Evolutionary conservation across 2,888 invertebrate genomes (phyloP), one percentile per base, ranked within the genome.

Genomic region (Embidobia sp.): DNA sequence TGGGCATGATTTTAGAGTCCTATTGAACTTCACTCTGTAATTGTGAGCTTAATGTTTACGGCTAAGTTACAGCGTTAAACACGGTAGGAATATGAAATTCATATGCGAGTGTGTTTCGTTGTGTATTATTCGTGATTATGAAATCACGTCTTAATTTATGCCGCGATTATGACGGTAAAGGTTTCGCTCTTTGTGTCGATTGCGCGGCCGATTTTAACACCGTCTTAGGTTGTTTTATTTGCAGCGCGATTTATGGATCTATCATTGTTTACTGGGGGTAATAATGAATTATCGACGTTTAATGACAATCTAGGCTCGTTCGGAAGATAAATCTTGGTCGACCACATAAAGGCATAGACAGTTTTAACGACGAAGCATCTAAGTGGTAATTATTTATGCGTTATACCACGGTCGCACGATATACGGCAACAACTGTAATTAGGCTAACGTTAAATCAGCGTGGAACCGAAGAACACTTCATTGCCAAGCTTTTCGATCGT

Each of bases 351-450:
- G 80, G 80, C 79, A 76, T 74, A 77, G 78, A 76, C 81, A 75
- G 80, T 75, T 77, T 76, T 80, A 81, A 81, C 84, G 83, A 85
- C 85, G 84, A 86, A 83, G 81, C 80, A 59, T 76, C 84, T 86
- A 86, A 87, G 83, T 85, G 82, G 85, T 86, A 86, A 87, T 87
- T 87, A 87, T 88, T 88, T 87, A 88, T 87, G 86, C 82, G 82
- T 81, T 84, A 83, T 83, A n/a, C n/a, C n/a, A 82, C 73, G 70
- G 67, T 63, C 49, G 75, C 79, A 53, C 74, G 78, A n/a, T n/a
- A 75, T 77, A 40, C 48, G 67, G 79, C 63, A 78, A 51, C 55
- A 77, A 77, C 82, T 75, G 79, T 81, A 86, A 84, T 86, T 85
- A 81, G 83, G 83, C 81, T 69, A 80, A 49, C 81, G 79, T 80